Conservation (phyloP, 2,888 invertebrate genomes). For the Lochmaea capreae region DNA sequence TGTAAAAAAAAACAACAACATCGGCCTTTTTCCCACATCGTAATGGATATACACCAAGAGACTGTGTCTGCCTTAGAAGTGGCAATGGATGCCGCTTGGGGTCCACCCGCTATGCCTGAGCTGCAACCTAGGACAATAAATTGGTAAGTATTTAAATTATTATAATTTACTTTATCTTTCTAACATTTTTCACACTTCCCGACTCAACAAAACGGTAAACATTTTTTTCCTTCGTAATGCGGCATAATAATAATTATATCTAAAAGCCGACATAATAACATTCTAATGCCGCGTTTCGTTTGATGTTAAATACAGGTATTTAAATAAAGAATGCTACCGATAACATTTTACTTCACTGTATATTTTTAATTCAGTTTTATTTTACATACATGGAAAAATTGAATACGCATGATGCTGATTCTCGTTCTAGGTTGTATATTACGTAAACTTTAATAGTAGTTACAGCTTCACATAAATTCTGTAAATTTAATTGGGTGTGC, state of each 20-base stretch:
- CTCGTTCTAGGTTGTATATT: background rate
- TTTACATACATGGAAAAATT: background rate
- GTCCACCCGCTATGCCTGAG: conserved; percentile 63
- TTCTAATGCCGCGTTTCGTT: no score
- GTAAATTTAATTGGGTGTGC: background rate
- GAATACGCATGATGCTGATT: background rate
- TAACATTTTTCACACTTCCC: no score
- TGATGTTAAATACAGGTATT: no score
- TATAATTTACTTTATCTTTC: no score
- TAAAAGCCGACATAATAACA: no score
- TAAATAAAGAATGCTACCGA: no score
- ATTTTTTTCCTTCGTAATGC: no score
- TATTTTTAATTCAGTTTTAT: background rate
- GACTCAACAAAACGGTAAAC: no score
- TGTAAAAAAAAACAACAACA: conserved; percentile 69
- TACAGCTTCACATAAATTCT: background rate
- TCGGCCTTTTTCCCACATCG: conserved; percentile 72
- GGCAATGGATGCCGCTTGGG: conserved; percentile 60
- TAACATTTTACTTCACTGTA: no score
- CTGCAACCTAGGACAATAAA: conserved; percentile 58
- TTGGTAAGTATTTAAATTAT: conserved; percentile 50
- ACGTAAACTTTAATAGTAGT: background rate
- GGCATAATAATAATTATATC: no score
- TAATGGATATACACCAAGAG: conserved; percentile 72
- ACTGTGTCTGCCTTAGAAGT: conserved; percentile 64